Base-by-base conservation (phyloP, 2,113 vertebrate genomes). In the Galemys pyrenaicus region DNA sequence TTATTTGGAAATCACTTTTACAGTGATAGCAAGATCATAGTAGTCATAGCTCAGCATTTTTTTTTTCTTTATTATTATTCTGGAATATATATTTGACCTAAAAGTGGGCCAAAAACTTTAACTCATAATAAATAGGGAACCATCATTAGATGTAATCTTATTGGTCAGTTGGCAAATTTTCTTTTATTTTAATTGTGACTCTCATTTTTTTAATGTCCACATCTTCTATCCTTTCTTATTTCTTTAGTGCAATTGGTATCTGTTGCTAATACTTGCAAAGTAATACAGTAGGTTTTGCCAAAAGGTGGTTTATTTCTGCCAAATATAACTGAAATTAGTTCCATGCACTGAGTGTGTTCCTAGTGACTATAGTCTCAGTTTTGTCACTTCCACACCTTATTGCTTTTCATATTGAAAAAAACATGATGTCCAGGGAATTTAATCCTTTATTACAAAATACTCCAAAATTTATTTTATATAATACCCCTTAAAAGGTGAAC, bases 381-480 rank as follows among this genome's bases (percentile, higher is more conserved):
- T 37, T 79, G 78, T 70, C 10, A 46, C 3, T 81, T 62, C 28
- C 73, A 82, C 11, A 9, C 20, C 10, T 30, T 35, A 81, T 54
- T 93, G n/a, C 1, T 92, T 94, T 77, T 79, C 65, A 44, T 3
- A 74, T 19, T 74, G 1, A 95, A 91, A 94, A 75, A 54, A 10
- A 6, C 15, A 37, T 39, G 6, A 37, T 75, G 32, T 68, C 15
- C 30, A 64, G 11, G 24, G 13, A 83, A 83, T 56, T 46, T 78
- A 65, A 92, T 91, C 26, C 3, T 80, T 88, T 13, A 39, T 89
- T 30, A 93, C 30, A 44, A 94, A 91, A 94, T 37, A 39, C 3
- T 87, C 65, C 56, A 87, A n/a, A 20, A 77, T 78, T 60, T 30
- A 49, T 78, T 81, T 64, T 87, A 56, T 94, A 70, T 56, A 68